Evolutionary conservation across 1,140 invertebrate species (phyloP), one percentile per base, ranked within the genome.

Genomic region (Cyphomyrmex costatus): DNA sequence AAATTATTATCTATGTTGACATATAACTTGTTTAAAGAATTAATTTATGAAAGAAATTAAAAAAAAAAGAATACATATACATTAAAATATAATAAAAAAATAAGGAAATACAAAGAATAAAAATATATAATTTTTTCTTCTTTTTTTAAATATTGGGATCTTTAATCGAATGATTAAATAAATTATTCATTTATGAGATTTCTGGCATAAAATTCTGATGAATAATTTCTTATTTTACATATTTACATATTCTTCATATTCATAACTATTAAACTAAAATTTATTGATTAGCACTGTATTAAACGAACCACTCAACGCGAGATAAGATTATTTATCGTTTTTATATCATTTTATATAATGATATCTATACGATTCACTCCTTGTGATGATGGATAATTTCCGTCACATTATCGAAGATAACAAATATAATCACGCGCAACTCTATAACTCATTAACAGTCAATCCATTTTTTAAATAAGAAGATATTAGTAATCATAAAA

Each of bases 321-420:
- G 74, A 77, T 77, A 78, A 78, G 36, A 78, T 78, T 78, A 65
- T 78, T 19, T 14, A 5, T 46, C n/a, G 3, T 76, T 76, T 60
- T 60, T 78, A 46, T 30, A 78, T 49, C 12, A 24, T 74, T 60
- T 42, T 16, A 27, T 77, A 10, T 46, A 63, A 30, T 8, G 30
- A 46, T 73, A 49, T 49, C 14, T 49, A 49, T 36, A 60, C 19
- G 7, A 30, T 27, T 42, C 3, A 8, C 7, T 77, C 19, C 19
- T 63, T 27, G 19, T 24, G 14, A 7, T 65, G 60, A 78, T 46
- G 19, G 42, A 46, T 78, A 12, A 65, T 65, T 78, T 65, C 42
- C 24, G 76, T 49, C 21, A 21, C 12, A 49, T 46, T 68, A 68
- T 68, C 58, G n/a, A 27, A 78, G 76, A 78, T 78, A 78, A 78